These are phyloP conservation scores for Tupiocoris notatus DNA, from an alignment of 2,888 invertebrate genomes.

Conservation along the genomic window DNA sequence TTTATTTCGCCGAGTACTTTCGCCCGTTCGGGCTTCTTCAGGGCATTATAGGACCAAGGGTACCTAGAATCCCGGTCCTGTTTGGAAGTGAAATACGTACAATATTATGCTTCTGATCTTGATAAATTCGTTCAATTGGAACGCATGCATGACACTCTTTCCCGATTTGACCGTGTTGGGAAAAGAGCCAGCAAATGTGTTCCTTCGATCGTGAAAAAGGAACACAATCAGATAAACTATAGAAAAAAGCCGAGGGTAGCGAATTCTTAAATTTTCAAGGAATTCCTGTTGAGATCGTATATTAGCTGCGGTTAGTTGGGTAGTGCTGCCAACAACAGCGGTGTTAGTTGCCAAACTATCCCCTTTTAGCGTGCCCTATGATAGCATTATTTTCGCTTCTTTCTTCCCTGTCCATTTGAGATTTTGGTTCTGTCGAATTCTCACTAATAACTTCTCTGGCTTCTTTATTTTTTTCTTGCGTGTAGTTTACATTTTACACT, in stretches of 20 bases:
- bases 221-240: not conserved
- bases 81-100: no score
- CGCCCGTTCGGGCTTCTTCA: no score
- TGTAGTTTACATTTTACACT: no score
- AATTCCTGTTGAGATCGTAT: slow-evolving; percentile 5
- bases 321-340: slow-evolving; percentile 2
- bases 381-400: not conserved
- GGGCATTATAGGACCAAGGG: no score
- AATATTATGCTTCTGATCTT: no score
- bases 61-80: no score
- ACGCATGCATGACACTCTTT: no score
- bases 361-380: not conserved
- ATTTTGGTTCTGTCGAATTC: not conserved
- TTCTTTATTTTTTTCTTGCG: not conserved
- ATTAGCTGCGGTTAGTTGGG: slow-evolving; percentile 22
- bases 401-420: not conserved
- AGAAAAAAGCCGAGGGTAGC: not conserved
- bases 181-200: no score
- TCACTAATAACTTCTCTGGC: not conserved
- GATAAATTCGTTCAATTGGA: no score
- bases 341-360: slow-evolving; percentile 21
- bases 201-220: not conserved
- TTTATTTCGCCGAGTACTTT: no score
- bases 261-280: not conserved
- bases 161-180: no score